These are phyloP conservation scores for Papilio gigon DNA, from an alignment of 2,888 invertebrate genomes.

Conservation along the genomic window DNA sequence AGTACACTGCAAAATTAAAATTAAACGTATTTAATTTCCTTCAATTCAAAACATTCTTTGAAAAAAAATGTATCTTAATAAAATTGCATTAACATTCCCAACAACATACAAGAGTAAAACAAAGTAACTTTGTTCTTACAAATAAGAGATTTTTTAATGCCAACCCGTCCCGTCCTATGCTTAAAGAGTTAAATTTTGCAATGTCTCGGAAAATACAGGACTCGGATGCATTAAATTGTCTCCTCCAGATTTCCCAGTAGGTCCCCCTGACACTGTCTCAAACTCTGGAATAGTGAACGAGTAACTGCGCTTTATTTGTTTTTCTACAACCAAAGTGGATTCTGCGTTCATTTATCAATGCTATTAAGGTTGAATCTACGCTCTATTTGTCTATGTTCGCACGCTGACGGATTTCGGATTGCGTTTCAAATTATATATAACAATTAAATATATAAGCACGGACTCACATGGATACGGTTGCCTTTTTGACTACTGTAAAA, in stretches of 20 bases:
- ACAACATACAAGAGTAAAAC: not conserved
- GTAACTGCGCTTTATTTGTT: constrained; percentile 45
- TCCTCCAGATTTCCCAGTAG: constrained; percentile 52
- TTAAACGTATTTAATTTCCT: too few species aligned
- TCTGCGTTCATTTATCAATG: constrained; percentile 40
- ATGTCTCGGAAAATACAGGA: constrained; percentile 41
- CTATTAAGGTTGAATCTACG: constrained; percentile 35
- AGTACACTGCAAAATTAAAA: too few species aligned
- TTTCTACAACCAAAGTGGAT: constrained; percentile 37
- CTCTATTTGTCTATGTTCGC: constrained; percentile 34
- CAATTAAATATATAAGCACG: too few species aligned
- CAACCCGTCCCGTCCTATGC: constrained; percentile 36
- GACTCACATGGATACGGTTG: too few species aligned
- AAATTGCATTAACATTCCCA: constrained; percentile 11
- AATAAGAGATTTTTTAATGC: constrained; percentile 43
- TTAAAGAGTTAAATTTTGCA: constrained; percentile 44
- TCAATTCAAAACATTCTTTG: too few species aligned
- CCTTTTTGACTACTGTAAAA: too few species aligned
- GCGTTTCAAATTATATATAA: constrained; percentile 36
- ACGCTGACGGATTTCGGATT: constrained; percentile 17
- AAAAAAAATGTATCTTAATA: not conserved
- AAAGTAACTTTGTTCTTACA: constrained; percentile 37
- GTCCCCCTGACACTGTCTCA: constrained; percentile 51
- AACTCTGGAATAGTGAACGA: constrained; percentile 43
- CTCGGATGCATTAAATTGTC: constrained; percentile 52